Conservation (phyloP, 2,113 vertebrate genomes). For the Hiodon alosoides region DNA sequence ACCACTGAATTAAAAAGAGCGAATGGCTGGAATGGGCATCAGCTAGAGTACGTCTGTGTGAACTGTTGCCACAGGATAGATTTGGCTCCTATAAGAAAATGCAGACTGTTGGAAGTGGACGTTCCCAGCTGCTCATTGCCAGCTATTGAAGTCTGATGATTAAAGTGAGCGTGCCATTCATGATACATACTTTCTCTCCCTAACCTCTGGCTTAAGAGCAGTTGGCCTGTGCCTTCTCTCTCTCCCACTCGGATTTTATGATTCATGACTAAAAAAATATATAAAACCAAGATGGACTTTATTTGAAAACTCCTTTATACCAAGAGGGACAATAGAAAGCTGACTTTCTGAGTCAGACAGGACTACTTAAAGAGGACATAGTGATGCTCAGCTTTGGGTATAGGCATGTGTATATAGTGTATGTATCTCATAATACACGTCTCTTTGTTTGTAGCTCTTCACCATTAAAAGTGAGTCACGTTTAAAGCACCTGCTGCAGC, state of each 20-base stretch:
- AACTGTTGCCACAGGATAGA: conserved; percentile 13
- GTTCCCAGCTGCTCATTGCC: conserved; percentile 25
- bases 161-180: background rate
- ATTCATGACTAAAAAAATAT: too few species aligned
- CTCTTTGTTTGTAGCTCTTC: conserved; percentile 68
- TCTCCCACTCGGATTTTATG: background rate
- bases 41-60: conserved; percentile 7
- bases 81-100: conserved; percentile 27
- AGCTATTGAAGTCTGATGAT: conserved; percentile 33
- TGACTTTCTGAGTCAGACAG: too few species aligned
- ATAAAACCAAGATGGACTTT: too few species aligned
- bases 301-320: too few species aligned
- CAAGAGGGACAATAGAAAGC: too few species aligned
- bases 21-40: conserved; percentile 10
- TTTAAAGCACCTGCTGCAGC: conserved; percentile 84
- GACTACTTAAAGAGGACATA: too few species aligned
- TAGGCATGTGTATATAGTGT: too few species aligned
- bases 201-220: conserved; percentile 39
- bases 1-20: background rate
- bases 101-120: conserved; percentile 34
- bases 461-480: conserved; percentile 93
- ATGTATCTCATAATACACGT: background rate
- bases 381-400: too few species aligned
- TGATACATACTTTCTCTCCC: conserved; percentile 24
- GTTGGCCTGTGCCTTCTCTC: conserved; percentile 29